Percentiles rank a stretch among this genome's conserved stretches.
phyloP scores from a whole-genome alignment of 2,888 invertebrate genomes.

The Thymelicus lineola region DNA sequence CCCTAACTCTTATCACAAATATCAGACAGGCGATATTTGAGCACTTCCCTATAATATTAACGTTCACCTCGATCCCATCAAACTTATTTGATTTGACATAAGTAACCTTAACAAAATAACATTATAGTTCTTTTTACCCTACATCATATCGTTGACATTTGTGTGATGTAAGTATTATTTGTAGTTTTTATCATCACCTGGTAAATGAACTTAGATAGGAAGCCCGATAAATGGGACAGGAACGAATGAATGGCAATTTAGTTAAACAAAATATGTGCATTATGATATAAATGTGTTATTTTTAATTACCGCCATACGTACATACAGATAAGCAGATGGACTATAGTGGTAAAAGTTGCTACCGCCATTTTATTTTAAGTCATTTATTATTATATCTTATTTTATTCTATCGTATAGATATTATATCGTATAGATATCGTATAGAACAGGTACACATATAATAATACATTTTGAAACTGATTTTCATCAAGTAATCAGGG shows the following conservation, averaged over 20 bases:
- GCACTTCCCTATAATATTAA: conserved; percentile 27
- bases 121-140: background rate
- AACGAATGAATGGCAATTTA: background rate
- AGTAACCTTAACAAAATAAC: background rate
- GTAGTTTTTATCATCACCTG: conserved; percentile 6
- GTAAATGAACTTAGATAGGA: conserved; percentile 8
- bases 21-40: conserved; percentile 42
- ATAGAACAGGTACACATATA: too few relatives aligned
- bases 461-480: too few relatives aligned
- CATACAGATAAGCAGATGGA: too few relatives aligned
- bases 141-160: background rate
- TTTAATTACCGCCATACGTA: background rate
- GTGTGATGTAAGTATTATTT: conserved; percentile 2
- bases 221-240: background rate
- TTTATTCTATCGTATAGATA: too few relatives aligned
- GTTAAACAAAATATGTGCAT: background rate
- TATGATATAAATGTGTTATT: background rate
- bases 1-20: conserved; percentile 41
- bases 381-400: too few relatives aligned
- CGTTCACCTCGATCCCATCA: background rate
- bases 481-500: background rate
- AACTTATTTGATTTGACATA: background rate
- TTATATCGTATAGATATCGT: too few relatives aligned
- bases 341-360: too few relatives aligned
- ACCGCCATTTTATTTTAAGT: too few relatives aligned